Base-by-base conservation (phyloP, 2,888 invertebrate genomes). In the Morinoia aosen region DNA sequence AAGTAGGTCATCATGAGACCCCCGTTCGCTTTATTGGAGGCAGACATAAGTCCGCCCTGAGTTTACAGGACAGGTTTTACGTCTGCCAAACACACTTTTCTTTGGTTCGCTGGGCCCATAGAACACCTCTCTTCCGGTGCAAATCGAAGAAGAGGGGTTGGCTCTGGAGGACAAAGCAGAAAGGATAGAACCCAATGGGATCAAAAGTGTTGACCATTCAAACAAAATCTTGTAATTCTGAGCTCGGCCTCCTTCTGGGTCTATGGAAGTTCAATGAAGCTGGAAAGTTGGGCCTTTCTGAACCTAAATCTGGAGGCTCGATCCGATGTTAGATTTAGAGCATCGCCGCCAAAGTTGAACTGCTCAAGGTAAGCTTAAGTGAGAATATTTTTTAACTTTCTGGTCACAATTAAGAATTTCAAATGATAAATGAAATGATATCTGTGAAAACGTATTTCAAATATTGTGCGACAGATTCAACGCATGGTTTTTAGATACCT, bases 81-180 rank as follows among this genome's bases (percentile, higher is more conserved):
- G 76, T 76, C 76, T 33, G 76, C 76, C 76, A 76, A 76, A 90
- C 90, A 90, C 90, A 90, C 90, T 90, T 90, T 48, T 90, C 90
- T 90, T 48, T 90, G 90, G 14, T 48, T 8, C 25, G 48, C 90
- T 90, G 39, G 90, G 40, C 19, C 90, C 90, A 40, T 90, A 90
- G 40, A 90, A 90, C 40, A 90, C 39, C 39, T 90, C 90, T 48
- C 90, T 90, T 90, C 90, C 90, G 90, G 90, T 90, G 40, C 90
- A 40, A 16, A 14, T 33, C 90, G 90, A 40, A 90, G 48, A 48
- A 33, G 48, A 48, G 90, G 90, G 90, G 48, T 90, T 90, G 39
- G 90, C 33, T 40, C 90, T 40, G 90, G 40, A 39, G 90, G 90
- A 90, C 90, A 90, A 90, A 90, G 90, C 40, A 48, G 7, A 40